Conservation (phyloP, 2,888 invertebrate species). For the Callosobruchus maculatus region DNA sequence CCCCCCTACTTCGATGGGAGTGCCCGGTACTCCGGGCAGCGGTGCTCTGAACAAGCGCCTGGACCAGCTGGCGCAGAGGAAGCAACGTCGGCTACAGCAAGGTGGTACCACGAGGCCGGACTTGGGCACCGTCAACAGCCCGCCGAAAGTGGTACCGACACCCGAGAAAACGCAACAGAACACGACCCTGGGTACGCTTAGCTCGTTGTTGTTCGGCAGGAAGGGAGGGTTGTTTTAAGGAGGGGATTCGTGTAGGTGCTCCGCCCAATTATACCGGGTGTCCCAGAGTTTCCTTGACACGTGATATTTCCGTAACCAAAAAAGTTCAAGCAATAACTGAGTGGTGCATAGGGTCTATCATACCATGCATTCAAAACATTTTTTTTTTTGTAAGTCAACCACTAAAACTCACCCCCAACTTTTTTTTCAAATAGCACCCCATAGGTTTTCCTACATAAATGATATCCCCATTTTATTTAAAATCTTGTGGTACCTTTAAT, state of each 20-base stretch:
- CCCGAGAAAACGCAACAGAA: constrained; percentile 37
- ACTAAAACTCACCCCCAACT: no score
- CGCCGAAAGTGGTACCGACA: constrained; percentile 23
- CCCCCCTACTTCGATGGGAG: constrained; percentile 47
- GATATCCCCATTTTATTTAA: no score
- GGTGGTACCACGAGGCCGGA: constrained; percentile 58
- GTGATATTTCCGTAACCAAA: no score
- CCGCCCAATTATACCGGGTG: neutral
- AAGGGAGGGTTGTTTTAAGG: constrained; percentile 76
- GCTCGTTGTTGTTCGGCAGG: constrained; percentile 76
- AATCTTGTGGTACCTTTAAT: no score
- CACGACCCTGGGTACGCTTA: constrained; percentile 65
- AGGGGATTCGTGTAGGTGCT: neutral
- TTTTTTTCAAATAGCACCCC: no score
- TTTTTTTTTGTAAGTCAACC: no score
- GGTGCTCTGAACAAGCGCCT: constrained; percentile 53
- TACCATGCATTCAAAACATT: no score
- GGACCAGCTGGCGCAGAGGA: constrained; percentile 48
- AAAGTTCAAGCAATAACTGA: no score
- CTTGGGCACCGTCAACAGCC: constrained; percentile 51
- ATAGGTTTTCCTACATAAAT: no score
- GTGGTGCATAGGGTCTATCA: no score
- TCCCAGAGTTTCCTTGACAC: no score
- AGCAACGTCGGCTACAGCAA: constrained; percentile 54
- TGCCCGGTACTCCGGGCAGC: constrained; percentile 59